Base-by-base conservation (phyloP, 2,113 vertebrate genomes). In the Corapipo altera region DNA sequence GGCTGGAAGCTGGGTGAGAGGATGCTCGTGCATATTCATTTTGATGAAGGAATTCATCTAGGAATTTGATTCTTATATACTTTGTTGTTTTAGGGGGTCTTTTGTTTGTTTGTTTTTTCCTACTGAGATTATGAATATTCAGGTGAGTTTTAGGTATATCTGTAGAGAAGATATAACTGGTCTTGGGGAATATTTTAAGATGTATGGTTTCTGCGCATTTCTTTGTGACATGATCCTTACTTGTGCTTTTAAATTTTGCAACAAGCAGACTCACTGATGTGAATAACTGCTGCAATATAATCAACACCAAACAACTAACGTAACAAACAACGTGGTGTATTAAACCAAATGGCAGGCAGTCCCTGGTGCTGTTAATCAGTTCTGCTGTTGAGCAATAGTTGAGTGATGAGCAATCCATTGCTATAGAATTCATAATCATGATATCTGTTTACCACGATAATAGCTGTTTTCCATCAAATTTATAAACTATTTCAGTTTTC, bases 381-480 rank as follows among this genome's bases (percentile, higher is more conserved):
- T 78, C 74, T 73, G 58, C 80, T 71, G 30, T 24, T 77, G 72
- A 88, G 73, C 71, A 87, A 23, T 82, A 66, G 64, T 78, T 73
- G 62, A 84, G 71, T 77, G 51, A 80, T 74, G 72, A 88, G 75
- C 59, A 59, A 84, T 81, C 94, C 32, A 54, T 93, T 94, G 94
- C 77, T 75, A 41, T 13, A 77, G 83, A 74, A 88, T 92, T 91
- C 74, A 92, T 97, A 92, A 89, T 83, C 52, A 21, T 83, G 59
- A 33, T 91, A 52, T 62, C 89, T 71, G 49, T 93, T 96, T 94
- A 72, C 90, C 48, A 33, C 43, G 9, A 44, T 81, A 88, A 91
- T 84, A 81, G 57, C 1, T 2, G 27, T 5, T 94, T 91, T 90
- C 59, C 66, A 74, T 86, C 30, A 90, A 48, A 55, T 77, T 37